A percentile compares a stretch with the other conserved stretches of the same genome.
phyloP scores from a whole-genome alignment of 2,888 invertebrate genomes.

The Caenorhabditis uteleia region DNA sequence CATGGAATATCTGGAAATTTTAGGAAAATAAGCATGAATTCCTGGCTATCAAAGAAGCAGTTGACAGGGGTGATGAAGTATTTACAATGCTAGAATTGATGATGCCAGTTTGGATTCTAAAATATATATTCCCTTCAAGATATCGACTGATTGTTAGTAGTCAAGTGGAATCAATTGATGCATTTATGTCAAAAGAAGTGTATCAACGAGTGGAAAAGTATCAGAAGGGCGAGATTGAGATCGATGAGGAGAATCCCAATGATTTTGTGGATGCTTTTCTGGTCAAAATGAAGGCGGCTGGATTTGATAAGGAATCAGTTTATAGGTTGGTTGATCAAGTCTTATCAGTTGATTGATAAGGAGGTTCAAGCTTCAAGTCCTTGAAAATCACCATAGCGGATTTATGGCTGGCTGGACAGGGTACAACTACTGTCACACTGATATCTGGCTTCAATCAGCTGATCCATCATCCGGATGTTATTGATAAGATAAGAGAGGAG shows the following conservation, averaged over 20 bases:
- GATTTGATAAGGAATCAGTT: too few species aligned
- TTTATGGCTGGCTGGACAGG: constrained; percentile 52
- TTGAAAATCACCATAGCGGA: constrained; percentile 39
- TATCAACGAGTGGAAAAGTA: too few species aligned
- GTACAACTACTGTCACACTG: constrained; percentile 43
- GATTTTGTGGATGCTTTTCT: constrained; percentile 47
- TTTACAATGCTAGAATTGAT: constrained; percentile 10
- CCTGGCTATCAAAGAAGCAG: constrained; percentile 6
- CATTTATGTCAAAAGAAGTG: too few species aligned
- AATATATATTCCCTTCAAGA: constrained; percentile 4
- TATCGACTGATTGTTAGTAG: background rate
- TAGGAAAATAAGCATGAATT: constrained; percentile 13
- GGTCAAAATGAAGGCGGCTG: constrained; percentile 34
- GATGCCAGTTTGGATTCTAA: constrained; percentile 11
- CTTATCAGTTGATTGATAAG: too few species aligned
- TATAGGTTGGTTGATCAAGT: too few species aligned
- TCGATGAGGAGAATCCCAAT: constrained; percentile 23
- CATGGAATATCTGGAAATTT: too few species aligned
- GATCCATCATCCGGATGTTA: constrained; percentile 34
- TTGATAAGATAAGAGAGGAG: constrained; percentile 25
- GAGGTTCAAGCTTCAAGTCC: constrained; percentile 24
- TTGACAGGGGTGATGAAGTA: constrained; percentile 10
- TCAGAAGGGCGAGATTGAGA: background rate
- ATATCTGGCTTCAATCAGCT: constrained; percentile 34
- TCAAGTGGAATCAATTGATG: constrained; percentile 2